Percentiles rank a stretch among this genome's conserved stretches.
phyloP scores from a whole-genome alignment of 2,888 invertebrate species.

The Boloria selene region DNA sequence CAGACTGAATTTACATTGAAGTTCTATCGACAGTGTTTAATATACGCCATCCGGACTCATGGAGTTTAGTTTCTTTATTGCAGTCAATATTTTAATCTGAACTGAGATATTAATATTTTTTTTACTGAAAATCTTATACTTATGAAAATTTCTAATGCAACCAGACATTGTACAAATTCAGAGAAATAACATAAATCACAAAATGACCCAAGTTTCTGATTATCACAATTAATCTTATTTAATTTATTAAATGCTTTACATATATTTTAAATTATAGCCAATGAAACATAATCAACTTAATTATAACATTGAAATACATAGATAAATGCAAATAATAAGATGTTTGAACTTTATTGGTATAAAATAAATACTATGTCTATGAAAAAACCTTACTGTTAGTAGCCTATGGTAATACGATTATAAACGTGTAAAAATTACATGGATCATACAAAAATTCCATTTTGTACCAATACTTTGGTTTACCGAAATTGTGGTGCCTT shows the following conservation, averaged over 20 bases:
- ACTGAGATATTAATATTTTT: too few relatives aligned
- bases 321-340: constrained; percentile 17
- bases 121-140: too few relatives aligned
- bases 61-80: too few relatives aligned
- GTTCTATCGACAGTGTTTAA: too few relatives aligned
- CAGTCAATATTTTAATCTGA: too few relatives aligned
- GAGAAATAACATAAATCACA: neutral
- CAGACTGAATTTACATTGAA: too few relatives aligned
- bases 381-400: constrained; percentile 24
- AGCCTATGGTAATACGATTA: constrained; percentile 40
- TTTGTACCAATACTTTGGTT: neutral
- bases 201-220: constrained; percentile 7
- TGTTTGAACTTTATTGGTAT: constrained; percentile 29
- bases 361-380: constrained; percentile 36
- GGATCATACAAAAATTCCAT: constrained; percentile 49
- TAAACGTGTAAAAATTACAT: constrained; percentile 49
- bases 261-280: constrained; percentile 8
- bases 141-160: neutral
- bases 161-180: neutral
- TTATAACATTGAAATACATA: constrained; percentile 4
- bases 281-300: neutral
- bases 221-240: constrained; percentile 16
- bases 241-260: constrained; percentile 17
- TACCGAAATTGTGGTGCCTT: neutral
- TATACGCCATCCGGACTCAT: too few relatives aligned